Percentiles rank a stretch among this genome's conserved stretches.
Conservation (phyloP, 2,888 invertebrate species). For the Apamea crenata region DNA sequence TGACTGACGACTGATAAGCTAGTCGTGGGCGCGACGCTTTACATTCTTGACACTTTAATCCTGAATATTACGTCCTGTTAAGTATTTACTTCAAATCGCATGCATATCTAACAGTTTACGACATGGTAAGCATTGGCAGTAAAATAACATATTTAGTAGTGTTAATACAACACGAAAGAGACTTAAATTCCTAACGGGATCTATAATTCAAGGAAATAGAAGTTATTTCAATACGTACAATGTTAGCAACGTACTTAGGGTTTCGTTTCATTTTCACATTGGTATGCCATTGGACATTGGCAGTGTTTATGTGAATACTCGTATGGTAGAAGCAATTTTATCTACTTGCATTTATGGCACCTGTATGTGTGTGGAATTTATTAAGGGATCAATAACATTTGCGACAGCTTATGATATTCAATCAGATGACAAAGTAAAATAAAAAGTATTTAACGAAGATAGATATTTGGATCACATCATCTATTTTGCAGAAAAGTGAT, state of each 20-base stretch:
- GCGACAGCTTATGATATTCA: slow-evolving; percentile 8
- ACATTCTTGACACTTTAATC: slow-evolving; percentile 58
- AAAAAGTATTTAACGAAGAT: not conserved
- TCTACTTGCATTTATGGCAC: slow-evolving; percentile 20
- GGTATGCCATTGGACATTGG: slow-evolving; percentile 26
- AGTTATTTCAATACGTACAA: slow-evolving; percentile 13
- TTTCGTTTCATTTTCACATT: slow-evolving; percentile 35
- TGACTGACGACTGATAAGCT: slow-evolving; percentile 66
- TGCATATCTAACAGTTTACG: slow-evolving; percentile 28
- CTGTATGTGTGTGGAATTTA: slow-evolving; percentile 34
- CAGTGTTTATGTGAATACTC: slow-evolving; percentile 25
- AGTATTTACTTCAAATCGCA: slow-evolving; percentile 35
- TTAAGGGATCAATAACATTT: slow-evolving; percentile 24
- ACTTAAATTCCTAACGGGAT: slow-evolving; percentile 50
- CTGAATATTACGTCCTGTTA: slow-evolving; percentile 36
- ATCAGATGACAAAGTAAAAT: not conserved
- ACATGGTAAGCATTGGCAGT: slow-evolving; percentile 29
- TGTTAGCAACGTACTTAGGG: slow-evolving; percentile 15
- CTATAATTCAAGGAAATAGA: slow-evolving; percentile 40
- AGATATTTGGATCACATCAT: not conserved
- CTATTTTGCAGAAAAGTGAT: not conserved
- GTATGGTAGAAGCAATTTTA: slow-evolving; percentile 32
- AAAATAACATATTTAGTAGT: slow-evolving; percentile 34
- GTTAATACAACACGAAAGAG: slow-evolving; percentile 5
- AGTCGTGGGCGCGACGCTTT: slow-evolving; percentile 30